Evolutionary conservation across 2,888 invertebrate genomes (phyloP).

Genomic region (Lithosia quadra): DNA sequence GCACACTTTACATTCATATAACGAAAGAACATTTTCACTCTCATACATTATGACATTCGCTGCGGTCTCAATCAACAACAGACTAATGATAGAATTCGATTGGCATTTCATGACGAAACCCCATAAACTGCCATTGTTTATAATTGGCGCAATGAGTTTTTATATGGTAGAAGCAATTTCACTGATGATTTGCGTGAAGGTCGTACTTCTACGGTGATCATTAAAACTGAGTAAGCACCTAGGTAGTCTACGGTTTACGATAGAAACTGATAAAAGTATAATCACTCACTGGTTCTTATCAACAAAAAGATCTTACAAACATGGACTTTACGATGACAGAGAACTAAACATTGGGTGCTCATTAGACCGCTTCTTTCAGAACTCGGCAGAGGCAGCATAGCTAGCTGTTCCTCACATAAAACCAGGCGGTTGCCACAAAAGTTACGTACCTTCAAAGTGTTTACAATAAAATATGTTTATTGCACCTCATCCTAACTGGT

Average conservation of each 20-base stretch:
- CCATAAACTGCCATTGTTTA: conserved; percentile 4
- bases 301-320: too few relatives aligned
- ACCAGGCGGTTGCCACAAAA: too few relatives aligned
- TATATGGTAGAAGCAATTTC: not conserved
- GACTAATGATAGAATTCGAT: not conserved
- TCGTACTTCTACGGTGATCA: not conserved
- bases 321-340: too few relatives aligned
- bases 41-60: conserved; percentile 4
- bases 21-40: not conserved
- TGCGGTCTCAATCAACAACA: not conserved
- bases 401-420: too few relatives aligned
- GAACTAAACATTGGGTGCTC: too few relatives aligned
- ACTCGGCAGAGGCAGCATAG: too few relatives aligned
- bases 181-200: not conserved
- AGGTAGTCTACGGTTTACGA: not conserved
- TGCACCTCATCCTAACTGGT: too few relatives aligned
- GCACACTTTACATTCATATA: not conserved
- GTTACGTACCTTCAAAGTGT: too few relatives aligned
- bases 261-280: not conserved
- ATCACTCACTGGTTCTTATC: too few relatives aligned
- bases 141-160: not conserved
- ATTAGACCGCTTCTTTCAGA: too few relatives aligned
- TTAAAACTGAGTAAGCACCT: not conserved
- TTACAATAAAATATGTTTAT: too few relatives aligned
- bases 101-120: not conserved